Conservation (phyloP, 2,113 vertebrate species). For the Podilymbus podiceps region DNA sequence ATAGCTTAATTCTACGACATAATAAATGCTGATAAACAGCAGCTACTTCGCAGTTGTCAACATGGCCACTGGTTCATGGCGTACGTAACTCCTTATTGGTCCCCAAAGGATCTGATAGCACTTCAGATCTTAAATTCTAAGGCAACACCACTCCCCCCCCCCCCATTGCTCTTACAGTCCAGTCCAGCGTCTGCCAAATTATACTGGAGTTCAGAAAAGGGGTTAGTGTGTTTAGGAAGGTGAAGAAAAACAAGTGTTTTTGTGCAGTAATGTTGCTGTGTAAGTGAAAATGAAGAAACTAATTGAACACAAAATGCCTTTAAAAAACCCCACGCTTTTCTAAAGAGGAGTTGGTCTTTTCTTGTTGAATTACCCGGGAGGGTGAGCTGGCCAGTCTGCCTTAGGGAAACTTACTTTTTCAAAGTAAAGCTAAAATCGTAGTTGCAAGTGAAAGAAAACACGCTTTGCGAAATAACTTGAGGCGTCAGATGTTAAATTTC, state of each 20-base stretch:
- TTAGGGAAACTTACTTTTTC: background rate
- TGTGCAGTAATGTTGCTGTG: background rate
- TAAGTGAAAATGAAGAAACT: background rate
- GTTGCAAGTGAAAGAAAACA: background rate
- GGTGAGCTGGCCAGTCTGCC: background rate
- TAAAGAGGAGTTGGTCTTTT: background rate
- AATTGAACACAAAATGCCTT: background rate
- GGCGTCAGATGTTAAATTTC: background rate
- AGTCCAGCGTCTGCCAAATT: background rate
- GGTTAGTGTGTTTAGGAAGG: background rate
- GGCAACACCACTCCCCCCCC: no score
- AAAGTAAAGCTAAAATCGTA: background rate
- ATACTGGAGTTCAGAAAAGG: background rate
- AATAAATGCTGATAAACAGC: background rate
- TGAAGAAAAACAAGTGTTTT: background rate
- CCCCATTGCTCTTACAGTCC: background rate
- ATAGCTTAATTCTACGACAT: background rate
- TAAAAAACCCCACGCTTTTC: background rate
- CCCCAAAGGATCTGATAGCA: background rate
- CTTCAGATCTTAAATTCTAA: background rate
- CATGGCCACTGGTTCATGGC: background rate
- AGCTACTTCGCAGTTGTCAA: background rate
- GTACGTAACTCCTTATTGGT: accelerated
- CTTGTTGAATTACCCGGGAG: background rate
- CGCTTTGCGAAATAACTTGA: background rate